Conservation (phyloP, 1,140 invertebrate species). For the Saccostrea glomerata region DNA sequence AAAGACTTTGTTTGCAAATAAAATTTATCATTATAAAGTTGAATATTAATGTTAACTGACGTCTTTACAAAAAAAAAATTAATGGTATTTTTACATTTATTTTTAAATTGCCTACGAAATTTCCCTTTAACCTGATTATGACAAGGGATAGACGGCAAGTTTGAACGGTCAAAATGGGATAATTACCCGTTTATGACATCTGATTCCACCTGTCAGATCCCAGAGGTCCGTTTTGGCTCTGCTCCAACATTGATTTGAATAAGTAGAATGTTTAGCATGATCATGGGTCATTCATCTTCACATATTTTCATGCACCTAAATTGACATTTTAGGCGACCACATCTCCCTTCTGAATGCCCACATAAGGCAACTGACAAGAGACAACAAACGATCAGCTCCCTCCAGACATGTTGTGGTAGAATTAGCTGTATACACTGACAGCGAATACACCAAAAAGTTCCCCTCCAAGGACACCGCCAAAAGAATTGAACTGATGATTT, state of each 20-base stretch:
- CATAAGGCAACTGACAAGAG: neutral
- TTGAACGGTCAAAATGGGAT: too few species aligned
- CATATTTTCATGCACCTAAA: neutral
- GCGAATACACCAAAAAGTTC: constrained; percentile 38
- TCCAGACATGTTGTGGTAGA: constrained; percentile 38
- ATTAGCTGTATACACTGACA: constrained; percentile 50
- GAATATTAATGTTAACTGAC: too few species aligned
- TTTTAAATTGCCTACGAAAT: too few species aligned
- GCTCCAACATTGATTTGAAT: neutral
- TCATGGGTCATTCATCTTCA: neutral
- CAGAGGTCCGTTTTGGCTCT: neutral
- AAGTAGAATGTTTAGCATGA: neutral
- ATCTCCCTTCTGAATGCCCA: neutral
- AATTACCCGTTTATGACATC: too few species aligned
- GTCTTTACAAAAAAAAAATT: too few species aligned
- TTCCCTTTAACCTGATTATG: too few species aligned
- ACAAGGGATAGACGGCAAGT: too few species aligned
- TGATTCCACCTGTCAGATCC: neutral
- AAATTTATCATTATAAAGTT: too few species aligned
- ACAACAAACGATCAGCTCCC: neutral
- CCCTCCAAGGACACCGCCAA: neutral
- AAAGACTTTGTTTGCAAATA: too few species aligned
- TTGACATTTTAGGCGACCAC: neutral
- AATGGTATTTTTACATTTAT: too few species aligned
- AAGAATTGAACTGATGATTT: constrained; percentile 36